Evolutionary conservation across 35 echinoderm and acorn worm species (phyloP).

Genomic region (Amphiura filiformis): DNA sequence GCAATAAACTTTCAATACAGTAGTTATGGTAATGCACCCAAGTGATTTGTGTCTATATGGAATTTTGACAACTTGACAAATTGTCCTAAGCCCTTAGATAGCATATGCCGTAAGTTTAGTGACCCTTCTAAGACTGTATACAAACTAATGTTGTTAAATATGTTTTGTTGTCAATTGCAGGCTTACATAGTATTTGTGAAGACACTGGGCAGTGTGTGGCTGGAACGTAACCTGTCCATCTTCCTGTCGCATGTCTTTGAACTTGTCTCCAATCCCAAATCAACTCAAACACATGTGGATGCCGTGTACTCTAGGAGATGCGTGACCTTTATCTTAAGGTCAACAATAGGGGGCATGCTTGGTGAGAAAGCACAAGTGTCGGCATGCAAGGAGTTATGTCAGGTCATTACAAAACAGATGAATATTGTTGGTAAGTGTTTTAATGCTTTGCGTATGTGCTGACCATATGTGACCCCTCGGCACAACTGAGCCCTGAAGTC

Average conservation of each 20-base stretch:
- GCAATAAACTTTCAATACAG: too few species aligned
- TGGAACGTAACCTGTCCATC: slow-evolving; percentile 86
- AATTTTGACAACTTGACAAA: too few species aligned
- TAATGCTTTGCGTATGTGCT: too few species aligned
- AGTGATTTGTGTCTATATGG: too few species aligned
- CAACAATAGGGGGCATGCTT: slow-evolving; percentile 77
- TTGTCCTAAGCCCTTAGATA: too few species aligned
- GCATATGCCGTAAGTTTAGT: too few species aligned
- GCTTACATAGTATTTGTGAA: slow-evolving; percentile 82
- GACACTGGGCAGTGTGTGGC: slow-evolving; percentile 88
- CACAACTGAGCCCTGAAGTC: too few species aligned
- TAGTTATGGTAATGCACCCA: too few species aligned
- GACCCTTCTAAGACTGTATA: too few species aligned
- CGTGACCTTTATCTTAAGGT: slow-evolving; percentile 88
- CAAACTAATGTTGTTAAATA: too few species aligned
- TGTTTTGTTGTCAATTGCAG: slow-evolving; percentile 20
- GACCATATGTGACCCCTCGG: too few species aligned
- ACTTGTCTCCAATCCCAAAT: slow-evolving; percentile 81
- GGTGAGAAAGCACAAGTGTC: slow-evolving; percentile 97
- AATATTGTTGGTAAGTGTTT: slow-evolving; percentile 75
- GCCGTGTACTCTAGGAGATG: slow-evolving; percentile 90
- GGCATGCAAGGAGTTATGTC: slow-evolving; percentile 78
- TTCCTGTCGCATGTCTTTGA: slow-evolving; percentile 76
- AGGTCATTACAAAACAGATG: slow-evolving; percentile 90
- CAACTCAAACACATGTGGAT: slow-evolving; percentile 92